phyloP scores from a whole-genome alignment of 2,797 vertebrate species.

The Malurus leucopterus region DNA sequence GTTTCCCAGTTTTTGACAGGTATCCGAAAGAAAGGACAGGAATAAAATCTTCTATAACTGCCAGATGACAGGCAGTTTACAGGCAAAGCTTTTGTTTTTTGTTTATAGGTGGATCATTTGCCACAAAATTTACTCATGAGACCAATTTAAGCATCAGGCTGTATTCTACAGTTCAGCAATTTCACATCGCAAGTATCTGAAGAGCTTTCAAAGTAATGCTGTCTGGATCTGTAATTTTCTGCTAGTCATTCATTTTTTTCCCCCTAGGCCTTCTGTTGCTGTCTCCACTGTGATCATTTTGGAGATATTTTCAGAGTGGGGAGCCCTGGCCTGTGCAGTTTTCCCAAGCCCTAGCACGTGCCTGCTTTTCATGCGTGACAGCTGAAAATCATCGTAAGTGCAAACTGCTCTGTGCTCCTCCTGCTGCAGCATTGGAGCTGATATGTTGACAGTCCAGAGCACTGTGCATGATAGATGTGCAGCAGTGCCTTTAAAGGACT shows the following conservation, averaged over 20 bases:
- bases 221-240: not conserved
- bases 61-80: not conserved
- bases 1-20: not conserved
- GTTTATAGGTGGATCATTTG: not conserved
- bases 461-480: not conserved
- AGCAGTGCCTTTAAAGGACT: not conserved
- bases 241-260: not conserved
- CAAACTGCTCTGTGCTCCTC: not conserved
- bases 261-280: not conserved
- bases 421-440: not conserved
- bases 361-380: not conserved
- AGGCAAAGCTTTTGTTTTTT: not conserved
- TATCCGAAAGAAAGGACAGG: not conserved
- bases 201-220: not conserved
- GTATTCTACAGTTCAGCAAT: not conserved
- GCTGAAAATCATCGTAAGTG: not conserved
- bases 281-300: not conserved
- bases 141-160: not conserved
- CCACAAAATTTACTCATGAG: not conserved
- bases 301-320: not conserved
- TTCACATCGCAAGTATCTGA: not conserved
- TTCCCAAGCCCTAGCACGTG: rapidly evolving
- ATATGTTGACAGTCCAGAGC: not conserved
- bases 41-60: not conserved
- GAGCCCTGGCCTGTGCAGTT: not conserved